A percentile compares a stretch with the other conserved stretches of the same genome.
phyloP scores from a whole-genome alignment of 2,113 vertebrate species.

The Ictalurus punctatus region DNA sequence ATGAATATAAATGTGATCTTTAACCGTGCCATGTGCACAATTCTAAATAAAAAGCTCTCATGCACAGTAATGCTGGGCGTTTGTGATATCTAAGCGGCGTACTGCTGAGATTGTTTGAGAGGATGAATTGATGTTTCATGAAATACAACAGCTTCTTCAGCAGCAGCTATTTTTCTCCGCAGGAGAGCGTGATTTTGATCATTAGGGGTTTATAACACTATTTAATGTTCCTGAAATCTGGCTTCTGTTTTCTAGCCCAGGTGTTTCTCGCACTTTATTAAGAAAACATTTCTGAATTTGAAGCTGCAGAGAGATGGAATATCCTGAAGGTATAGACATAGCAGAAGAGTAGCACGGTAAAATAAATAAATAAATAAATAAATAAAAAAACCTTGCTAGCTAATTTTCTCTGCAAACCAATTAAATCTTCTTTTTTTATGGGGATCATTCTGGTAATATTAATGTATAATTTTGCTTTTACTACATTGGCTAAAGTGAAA shows the following conservation, averaged over 20 bases:
- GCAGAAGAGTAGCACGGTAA: not conserved
- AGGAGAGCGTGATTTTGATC: not conserved
- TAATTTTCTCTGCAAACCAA: too few relatives aligned
- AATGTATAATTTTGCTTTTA: not conserved
- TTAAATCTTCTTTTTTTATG: not conserved
- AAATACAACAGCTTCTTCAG: not conserved
- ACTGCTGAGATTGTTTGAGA: not conserved
- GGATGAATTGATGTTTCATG: slow-evolving; percentile 25
- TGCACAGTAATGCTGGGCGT: not conserved
- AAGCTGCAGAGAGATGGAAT: not conserved
- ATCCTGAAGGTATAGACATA: not conserved
- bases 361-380: too few relatives aligned
- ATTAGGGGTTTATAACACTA: not conserved
- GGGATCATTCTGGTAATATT: not conserved
- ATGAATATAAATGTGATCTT: not conserved
- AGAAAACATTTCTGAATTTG: too few relatives aligned
- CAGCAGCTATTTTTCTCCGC: slow-evolving; percentile 15
- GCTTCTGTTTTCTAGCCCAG: not conserved
- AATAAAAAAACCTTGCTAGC: too few relatives aligned
- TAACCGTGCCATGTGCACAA: not conserved
- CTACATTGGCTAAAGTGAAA: not conserved
- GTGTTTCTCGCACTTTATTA: not conserved
- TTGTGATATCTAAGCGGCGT: not conserved
- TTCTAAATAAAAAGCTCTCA: too few relatives aligned
- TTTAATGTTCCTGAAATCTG: not conserved